These are phyloP conservation scores for Morus bassanus DNA, from an alignment of 2,797 vertebrate species.

Conservation along the genomic window DNA sequence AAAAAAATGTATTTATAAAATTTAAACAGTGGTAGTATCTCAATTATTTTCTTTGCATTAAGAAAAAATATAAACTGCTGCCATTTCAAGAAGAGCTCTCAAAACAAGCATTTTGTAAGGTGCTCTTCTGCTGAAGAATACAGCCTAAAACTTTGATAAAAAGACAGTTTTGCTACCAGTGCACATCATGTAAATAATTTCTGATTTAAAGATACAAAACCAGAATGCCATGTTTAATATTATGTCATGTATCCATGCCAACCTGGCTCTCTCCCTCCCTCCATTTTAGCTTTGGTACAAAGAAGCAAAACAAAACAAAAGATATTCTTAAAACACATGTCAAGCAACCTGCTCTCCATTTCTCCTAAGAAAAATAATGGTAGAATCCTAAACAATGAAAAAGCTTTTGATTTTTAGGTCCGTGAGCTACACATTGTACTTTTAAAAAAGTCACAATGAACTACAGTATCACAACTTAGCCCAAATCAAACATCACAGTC, in stretches of 20 bases:
- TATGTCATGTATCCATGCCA: constrained; percentile 65
- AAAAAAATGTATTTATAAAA: not conserved
- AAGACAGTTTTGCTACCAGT: not conserved
- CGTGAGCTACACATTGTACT: not conserved
- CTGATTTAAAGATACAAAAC: constrained; percentile 39
- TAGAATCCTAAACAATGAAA: not conserved
- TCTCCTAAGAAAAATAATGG: not conserved
- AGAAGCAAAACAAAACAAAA: not conserved
- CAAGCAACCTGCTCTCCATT: not conserved
- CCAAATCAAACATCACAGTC: not conserved
- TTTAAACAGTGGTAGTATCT: not conserved
- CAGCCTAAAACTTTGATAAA: not conserved
- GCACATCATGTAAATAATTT: constrained; percentile 25
- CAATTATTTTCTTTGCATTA: not conserved
- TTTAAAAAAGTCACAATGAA: not conserved
- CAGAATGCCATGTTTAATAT: constrained; percentile 50
- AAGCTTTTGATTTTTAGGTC: not conserved
- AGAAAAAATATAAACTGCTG: not conserved
- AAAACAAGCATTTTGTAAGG: not conserved
- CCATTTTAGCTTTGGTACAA: constrained; percentile 60
- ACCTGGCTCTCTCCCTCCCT: constrained; percentile 27
- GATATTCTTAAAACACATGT: not conserved
- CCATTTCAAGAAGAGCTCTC: not conserved
- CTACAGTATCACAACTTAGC: not conserved
- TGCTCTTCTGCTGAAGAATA: not conserved